Percentiles rank a stretch among this genome's conserved stretches.
phyloP scores from a whole-genome alignment of 2,113 vertebrate genomes.

The Alosa alosa region DNA sequence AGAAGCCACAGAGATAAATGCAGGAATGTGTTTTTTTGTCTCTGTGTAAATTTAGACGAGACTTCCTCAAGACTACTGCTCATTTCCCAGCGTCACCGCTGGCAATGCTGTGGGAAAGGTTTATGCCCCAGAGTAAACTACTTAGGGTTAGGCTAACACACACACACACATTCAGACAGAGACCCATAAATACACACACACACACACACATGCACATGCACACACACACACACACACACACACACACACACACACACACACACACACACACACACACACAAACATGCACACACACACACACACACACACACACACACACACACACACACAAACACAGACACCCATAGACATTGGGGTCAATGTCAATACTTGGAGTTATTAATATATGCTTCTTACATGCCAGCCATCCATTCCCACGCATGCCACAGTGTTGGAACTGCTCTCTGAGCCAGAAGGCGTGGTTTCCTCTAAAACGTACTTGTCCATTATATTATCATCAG shows the following conservation, averaged over 20 bases:
- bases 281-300: slow-evolving; percentile 16
- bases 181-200: neutral
- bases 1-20: neutral
- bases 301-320: neutral
- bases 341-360: neutral
- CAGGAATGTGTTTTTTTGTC: slow-evolving; percentile 17
- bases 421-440: neutral
- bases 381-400: slow-evolving; percentile 7
- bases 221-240: neutral
- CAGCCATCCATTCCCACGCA: slow-evolving; percentile 22
- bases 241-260: neutral
- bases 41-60: slow-evolving; percentile 45
- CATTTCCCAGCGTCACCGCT: slow-evolving; percentile 42
- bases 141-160: neutral
- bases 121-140: neutral
- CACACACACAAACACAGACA: neutral
- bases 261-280: neutral
- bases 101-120: slow-evolving; percentile 42
- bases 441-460: neutral
- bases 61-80: slow-evolving; percentile 38
- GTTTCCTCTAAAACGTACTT: neutral
- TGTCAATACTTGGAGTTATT: slow-evolving; percentile 13
- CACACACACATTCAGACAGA: neutral
- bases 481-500: neutral
- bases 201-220: neutral